A percentile compares a stretch with the other conserved stretches of the same genome.
phyloP scores from a whole-genome alignment of 2,113 vertebrate species.

The Taxidea taxus region DNA sequence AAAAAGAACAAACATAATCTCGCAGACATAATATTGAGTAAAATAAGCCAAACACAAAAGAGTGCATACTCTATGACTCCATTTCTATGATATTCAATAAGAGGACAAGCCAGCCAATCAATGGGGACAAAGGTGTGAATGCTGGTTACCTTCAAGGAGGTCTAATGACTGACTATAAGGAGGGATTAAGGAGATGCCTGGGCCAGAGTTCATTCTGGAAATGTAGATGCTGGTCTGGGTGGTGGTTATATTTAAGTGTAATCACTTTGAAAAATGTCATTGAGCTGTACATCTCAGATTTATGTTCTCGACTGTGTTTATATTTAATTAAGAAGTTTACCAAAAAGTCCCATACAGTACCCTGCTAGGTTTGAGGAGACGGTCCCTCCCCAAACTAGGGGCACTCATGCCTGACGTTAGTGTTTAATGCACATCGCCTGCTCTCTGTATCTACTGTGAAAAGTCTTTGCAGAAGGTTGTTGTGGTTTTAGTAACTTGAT shows the following conservation, averaged over 20 bases:
- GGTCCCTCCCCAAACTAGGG: background rate
- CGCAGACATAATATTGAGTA: background rate
- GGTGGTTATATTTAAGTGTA: background rate
- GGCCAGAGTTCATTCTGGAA: background rate
- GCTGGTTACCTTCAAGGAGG: background rate
- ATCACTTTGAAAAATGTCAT: background rate
- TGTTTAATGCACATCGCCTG: background rate
- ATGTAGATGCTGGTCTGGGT: background rate
- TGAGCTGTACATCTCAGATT: background rate
- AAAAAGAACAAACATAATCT: background rate
- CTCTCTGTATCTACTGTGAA: background rate
- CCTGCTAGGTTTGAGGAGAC: background rate
- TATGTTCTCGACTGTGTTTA: background rate
- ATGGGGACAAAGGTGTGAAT: background rate
- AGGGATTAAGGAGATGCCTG: background rate
- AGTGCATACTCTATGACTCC: background rate
- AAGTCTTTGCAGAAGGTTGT: slow-evolving; percentile 31
- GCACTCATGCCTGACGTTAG: background rate
- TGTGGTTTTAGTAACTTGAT: slow-evolving; percentile 59
- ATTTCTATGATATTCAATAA: background rate
- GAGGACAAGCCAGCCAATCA: background rate
- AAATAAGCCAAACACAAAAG: slow-evolving; percentile 1
- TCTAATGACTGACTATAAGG: background rate
- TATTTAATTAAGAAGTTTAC: background rate
- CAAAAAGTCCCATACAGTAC: background rate